phyloP scores from a whole-genome alignment of 1,140 invertebrate genomes.

The Arion vulgaris region DNA sequence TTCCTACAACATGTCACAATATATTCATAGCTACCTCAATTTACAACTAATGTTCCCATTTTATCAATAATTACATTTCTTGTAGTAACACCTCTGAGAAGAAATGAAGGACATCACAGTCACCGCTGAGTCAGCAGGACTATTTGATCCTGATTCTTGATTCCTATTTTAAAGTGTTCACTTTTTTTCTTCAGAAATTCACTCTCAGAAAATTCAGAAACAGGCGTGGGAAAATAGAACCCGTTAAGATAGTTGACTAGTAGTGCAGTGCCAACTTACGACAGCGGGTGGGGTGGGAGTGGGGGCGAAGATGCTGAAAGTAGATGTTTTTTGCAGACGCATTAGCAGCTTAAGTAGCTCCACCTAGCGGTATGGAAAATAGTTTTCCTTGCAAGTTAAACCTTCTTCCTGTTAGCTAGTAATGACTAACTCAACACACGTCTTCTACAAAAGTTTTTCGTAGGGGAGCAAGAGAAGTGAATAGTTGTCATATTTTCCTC shows the following conservation, averaged over 20 bases:
- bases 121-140: background rate
- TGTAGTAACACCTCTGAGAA: background rate
- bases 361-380: background rate
- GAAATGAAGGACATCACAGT: background rate
- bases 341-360: background rate
- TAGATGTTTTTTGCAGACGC: conserved; percentile 12
- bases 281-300: background rate
- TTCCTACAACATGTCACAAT: too few relatives aligned
- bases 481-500: too few relatives aligned
- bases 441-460: too few relatives aligned
- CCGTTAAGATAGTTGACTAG: background rate
- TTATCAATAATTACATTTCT: background rate
- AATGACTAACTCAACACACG: background rate
- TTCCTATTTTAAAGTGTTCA: background rate
- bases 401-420: background rate
- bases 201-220: background rate
- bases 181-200: background rate
- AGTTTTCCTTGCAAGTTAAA: background rate
- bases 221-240: background rate
- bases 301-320: background rate
- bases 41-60: background rate
- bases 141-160: background rate
- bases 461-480: too few relatives aligned
- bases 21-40: too few relatives aligned
- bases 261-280: background rate